These are phyloP conservation scores for Eudasyphora cyanicolor DNA, from an alignment of 2,888 invertebrate species.

Conservation along the genomic window DNA sequence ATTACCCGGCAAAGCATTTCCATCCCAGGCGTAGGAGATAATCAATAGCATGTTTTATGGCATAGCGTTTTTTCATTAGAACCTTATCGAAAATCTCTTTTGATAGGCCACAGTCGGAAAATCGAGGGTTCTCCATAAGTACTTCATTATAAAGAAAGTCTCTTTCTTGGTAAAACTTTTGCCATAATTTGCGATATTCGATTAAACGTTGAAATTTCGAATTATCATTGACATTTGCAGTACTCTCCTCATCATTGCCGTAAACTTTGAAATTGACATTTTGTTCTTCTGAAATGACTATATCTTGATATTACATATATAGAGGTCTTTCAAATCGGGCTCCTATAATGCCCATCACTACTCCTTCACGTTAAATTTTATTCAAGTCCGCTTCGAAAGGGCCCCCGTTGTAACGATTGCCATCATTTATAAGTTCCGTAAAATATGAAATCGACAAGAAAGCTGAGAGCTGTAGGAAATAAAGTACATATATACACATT, in stretches of 20 bases:
- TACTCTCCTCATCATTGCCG: too few relatives aligned
- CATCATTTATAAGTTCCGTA: slow-evolving; percentile 81
- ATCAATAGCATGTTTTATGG: slow-evolving; percentile 82
- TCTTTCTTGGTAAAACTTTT: slow-evolving; percentile 70
- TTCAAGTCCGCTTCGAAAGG: slow-evolving; percentile 71
- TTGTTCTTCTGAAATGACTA: slow-evolving; percentile 71
- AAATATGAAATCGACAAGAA: slow-evolving; percentile 80
- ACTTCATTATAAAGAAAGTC: slow-evolving; percentile 71
- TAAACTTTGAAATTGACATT: too few relatives aligned
- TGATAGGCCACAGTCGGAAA: slow-evolving; percentile 71
- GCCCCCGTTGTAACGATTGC: slow-evolving; percentile 80
- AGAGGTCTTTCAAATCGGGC: slow-evolving; percentile 76
- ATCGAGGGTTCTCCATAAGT: slow-evolving; percentile 71
- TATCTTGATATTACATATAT: slow-evolving; percentile 80
- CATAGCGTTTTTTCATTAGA: slow-evolving; percentile 79
- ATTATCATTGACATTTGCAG: too few relatives aligned
- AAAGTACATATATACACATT: not conserved
- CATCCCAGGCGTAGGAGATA: slow-evolving; percentile 88
- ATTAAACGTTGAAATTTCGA: too few relatives aligned
- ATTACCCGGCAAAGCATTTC: slow-evolving; percentile 87
- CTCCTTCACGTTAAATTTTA: slow-evolving; percentile 78
- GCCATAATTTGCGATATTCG: slow-evolving; percentile 73
- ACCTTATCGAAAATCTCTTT: slow-evolving; percentile 76
- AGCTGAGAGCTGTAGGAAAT: slow-evolving; percentile 73
- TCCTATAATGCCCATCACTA: slow-evolving; percentile 77